Percentiles rank a stretch among this genome's conserved stretches.
Conservation (phyloP, 2,888 invertebrate species). For the Adelphocoris suturalis region DNA sequence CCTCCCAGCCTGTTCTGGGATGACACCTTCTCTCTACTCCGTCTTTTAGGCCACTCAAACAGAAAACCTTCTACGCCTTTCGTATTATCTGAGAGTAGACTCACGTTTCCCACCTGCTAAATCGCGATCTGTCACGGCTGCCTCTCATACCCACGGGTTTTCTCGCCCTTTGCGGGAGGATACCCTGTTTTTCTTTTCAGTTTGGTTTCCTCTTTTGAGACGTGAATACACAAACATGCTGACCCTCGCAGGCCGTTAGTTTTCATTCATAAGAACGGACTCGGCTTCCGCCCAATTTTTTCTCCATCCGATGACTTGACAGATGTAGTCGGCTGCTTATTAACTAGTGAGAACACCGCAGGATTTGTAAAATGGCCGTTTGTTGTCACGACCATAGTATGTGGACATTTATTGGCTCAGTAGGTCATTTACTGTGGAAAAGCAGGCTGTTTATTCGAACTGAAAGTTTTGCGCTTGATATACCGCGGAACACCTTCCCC, state of each 20-base stretch:
- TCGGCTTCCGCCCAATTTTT: not conserved
- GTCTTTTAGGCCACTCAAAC: conserved; percentile 20
- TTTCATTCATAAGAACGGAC: conserved; percentile 7
- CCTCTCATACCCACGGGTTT: not conserved
- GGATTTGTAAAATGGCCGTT: too few species aligned
- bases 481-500: too few species aligned
- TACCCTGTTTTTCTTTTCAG: not conserved
- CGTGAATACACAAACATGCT: not conserved
- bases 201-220: conserved; percentile 1
- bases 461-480: too few species aligned
- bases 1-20: conserved; percentile 18
- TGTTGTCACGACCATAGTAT: too few species aligned
- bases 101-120: conserved; percentile 17
- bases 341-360: too few species aligned
- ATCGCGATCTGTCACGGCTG: conserved; percentile 20
- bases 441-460: too few species aligned
- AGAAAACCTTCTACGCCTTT: conserved; percentile 19
- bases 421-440: too few species aligned
- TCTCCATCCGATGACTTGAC: conserved; percentile 4
- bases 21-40: not conserved
- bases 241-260: not conserved
- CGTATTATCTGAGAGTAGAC: conserved; percentile 10
- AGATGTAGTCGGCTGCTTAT: not conserved
- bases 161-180: not conserved
- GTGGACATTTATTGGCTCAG: too few species aligned